Conservation (phyloP, 1,140 invertebrate species). For the Drosophila busckii region DNA sequence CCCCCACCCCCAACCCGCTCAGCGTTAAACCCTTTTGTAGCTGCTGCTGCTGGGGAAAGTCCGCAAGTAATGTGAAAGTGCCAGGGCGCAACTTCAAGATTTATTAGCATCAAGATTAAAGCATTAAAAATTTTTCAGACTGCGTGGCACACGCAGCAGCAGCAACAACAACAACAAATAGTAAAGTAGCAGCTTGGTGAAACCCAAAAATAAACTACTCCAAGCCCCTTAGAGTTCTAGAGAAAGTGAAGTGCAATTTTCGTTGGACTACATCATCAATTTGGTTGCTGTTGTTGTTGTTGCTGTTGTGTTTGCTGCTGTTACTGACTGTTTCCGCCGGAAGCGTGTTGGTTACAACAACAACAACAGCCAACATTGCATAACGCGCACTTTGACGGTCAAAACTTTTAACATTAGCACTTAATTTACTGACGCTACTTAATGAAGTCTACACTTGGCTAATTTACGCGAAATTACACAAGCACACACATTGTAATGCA, state of each 20-base stretch:
- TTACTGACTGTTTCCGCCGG: slow-evolving; percentile 57
- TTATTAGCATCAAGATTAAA: slow-evolving; percentile 79
- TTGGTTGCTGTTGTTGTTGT: slow-evolving; percentile 31
- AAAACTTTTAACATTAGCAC: slow-evolving; percentile 75
- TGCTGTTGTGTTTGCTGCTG: slow-evolving; percentile 27
- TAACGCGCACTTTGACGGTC: slow-evolving; percentile 71
- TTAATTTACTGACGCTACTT: slow-evolving; percentile 74
- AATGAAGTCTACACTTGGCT: slow-evolving; percentile 73
- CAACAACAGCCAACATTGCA: slow-evolving; percentile 46
- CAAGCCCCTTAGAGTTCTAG: slow-evolving; percentile 17
- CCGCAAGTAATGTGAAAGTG: slow-evolving; percentile 68
- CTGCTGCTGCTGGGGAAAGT: too few relatives aligned
- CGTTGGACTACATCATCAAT: slow-evolving; percentile 67
- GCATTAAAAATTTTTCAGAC: slow-evolving; percentile 76
- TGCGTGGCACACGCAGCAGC: slow-evolving; percentile 43
- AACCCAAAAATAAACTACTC: slow-evolving; percentile 14
- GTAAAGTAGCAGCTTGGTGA: neutral
- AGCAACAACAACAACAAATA: neutral
- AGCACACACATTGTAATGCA: slow-evolving; percentile 3
- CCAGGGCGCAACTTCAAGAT: slow-evolving; percentile 78
- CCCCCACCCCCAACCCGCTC: neutral
- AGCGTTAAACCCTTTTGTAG: slow-evolving; percentile 19
- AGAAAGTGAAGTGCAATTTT: slow-evolving; percentile 74
- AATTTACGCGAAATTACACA: slow-evolving; percentile 64
- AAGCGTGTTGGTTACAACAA: slow-evolving; percentile 31